Conservation (phyloP, 2,888 invertebrate genomes). For the Luffia ferchaultella region DNA sequence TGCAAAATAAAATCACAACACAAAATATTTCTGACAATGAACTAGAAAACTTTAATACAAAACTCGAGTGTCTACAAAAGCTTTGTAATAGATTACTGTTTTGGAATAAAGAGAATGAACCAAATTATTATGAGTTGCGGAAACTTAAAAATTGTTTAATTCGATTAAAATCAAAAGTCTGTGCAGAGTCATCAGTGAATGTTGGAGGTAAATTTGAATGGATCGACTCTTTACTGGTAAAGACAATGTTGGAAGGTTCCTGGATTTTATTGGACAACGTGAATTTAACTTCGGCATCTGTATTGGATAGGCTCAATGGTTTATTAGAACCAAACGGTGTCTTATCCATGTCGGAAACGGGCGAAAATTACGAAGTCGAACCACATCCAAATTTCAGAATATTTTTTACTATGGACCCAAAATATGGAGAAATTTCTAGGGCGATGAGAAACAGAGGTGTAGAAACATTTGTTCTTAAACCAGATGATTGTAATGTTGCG, state of each 20-base stretch:
- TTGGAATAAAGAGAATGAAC: neutral
- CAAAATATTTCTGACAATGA: slow-evolving; percentile 21
- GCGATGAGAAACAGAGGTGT: slow-evolving; percentile 99
- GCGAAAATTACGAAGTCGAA: slow-evolving; percentile 78
- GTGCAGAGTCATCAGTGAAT: slow-evolving; percentile 69
- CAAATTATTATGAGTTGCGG: slow-evolving; percentile 20
- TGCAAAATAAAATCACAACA: slow-evolving; percentile 22
- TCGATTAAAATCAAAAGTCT: slow-evolving; percentile 44
- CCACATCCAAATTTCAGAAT: slow-evolving; percentile 93
- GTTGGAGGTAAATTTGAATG: slow-evolving; percentile 94
- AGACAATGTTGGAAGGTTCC: slow-evolving; percentile 81
- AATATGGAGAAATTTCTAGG: slow-evolving; percentile 94
- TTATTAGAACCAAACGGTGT: slow-evolving; percentile 93
- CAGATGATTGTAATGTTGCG: slow-evolving; percentile 33
- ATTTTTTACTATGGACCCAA: slow-evolving; percentile 94
- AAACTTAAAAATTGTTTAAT: slow-evolving; percentile 34
- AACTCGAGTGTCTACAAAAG: slow-evolving; percentile 29
- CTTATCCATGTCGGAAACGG: slow-evolving; percentile 90
- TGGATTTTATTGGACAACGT: slow-evolving; percentile 92
- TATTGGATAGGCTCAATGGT: slow-evolving; percentile 95
- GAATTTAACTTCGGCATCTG: slow-evolving; percentile 95
- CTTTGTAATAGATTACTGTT: slow-evolving; percentile 24
- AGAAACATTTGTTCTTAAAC: slow-evolving; percentile 72
- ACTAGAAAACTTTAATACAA: slow-evolving; percentile 31
- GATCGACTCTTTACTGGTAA: slow-evolving; percentile 88